Percentiles rank a stretch among this genome's conserved stretches.
Conservation (phyloP, 1,140 invertebrate species). For the Hycleus cichorii region DNA sequence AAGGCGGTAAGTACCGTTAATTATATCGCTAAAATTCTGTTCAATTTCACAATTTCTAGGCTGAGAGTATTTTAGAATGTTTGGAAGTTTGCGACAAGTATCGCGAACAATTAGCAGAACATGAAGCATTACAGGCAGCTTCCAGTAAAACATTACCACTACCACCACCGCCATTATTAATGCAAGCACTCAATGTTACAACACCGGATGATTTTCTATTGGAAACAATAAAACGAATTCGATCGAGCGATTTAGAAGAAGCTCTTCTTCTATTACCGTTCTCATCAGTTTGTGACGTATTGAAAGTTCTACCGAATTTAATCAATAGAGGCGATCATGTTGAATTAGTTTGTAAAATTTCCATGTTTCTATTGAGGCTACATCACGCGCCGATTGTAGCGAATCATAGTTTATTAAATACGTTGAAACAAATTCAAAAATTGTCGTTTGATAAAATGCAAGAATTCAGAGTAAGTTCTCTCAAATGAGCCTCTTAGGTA, state of each 20-base stretch:
- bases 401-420: conserved; percentile 57
- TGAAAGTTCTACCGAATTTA: conserved; percentile 62
- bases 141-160: conserved; percentile 32
- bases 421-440: conserved; percentile 59
- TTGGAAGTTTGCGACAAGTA: conserved; percentile 71
- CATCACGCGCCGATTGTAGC: conserved; percentile 78
- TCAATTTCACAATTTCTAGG: conserved; percentile 46
- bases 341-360: conserved; percentile 68
- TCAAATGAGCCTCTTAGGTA: neutral
- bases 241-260: conserved; percentile 83
- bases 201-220: conserved; percentile 74
- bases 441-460: conserved; percentile 51
- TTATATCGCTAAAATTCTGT: neutral
- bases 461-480: conserved; percentile 53
- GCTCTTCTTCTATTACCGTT: conserved; percentile 80
- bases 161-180: conserved; percentile 58
- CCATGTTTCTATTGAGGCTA: conserved; percentile 73
- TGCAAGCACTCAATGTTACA: conserved; percentile 67
- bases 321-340: conserved; percentile 58
- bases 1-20: conserved; percentile 49
- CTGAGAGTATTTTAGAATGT: conserved; percentile 84
- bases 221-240: conserved; percentile 69
- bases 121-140: conserved; percentile 34
- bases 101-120: conserved; percentile 46
- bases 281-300: conserved; percentile 67